Evolutionary conservation across 2,888 invertebrate species (phyloP).

Genomic region (Drosophila greeni): DNA sequence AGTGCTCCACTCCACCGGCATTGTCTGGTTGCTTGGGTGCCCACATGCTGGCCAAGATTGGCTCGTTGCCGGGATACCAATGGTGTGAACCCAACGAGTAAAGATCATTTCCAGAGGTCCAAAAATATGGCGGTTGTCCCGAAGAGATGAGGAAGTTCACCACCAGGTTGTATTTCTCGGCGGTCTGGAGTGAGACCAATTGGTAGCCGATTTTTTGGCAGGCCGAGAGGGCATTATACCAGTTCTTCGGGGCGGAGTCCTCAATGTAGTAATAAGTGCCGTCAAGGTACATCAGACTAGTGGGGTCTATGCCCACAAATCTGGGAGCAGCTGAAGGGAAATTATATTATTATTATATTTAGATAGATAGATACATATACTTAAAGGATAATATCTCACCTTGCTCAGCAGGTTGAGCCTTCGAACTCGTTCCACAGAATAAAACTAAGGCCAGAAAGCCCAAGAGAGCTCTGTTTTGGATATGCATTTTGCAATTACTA

Average conservation of each 20-base stretch:
- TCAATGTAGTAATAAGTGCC: not conserved
- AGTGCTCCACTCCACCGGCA: not conserved
- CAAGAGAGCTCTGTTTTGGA: not conserved
- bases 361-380: not conserved
- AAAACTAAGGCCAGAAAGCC: not conserved
- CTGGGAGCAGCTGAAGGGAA: not conserved
- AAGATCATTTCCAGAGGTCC: slow-evolving; percentile 1
- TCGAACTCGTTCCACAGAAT: not conserved
- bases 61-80: not conserved
- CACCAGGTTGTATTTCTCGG: not conserved
- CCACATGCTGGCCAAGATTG: not conserved
- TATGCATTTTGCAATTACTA: slow-evolving; percentile 1
- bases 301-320: not conserved
- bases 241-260: not conserved
- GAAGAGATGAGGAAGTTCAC: not conserved
- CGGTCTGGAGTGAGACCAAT: not conserved
- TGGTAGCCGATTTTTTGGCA: not conserved
- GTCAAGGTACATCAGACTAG: not conserved
- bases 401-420: not conserved
- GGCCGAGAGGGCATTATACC: slow-evolving; percentile 1
- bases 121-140: not conserved
- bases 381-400: not conserved
- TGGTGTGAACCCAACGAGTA: not conserved
- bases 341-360: no score
- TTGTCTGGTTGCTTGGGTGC: not conserved